phyloP scores from a whole-genome alignment of 2,888 invertebrate genomes.

The Belgica antarctica region DNA sequence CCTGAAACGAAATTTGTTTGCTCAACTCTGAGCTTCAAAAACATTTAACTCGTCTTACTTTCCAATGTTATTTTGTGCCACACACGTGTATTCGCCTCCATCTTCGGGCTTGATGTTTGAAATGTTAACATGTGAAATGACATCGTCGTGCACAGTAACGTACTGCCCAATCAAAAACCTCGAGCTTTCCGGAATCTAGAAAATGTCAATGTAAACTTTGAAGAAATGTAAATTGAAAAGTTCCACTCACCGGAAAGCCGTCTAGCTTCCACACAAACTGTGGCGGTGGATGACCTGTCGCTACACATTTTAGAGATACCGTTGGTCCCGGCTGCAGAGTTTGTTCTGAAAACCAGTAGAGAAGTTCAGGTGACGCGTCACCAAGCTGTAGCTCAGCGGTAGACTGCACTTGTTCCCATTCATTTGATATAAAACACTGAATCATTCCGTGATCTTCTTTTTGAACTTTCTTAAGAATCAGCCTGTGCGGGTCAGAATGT shows the following conservation, averaged over 20 bases:
- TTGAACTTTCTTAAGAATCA: slow-evolving; percentile 67
- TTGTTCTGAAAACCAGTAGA: slow-evolving; percentile 90
- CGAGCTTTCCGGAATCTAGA: slow-evolving; percentile 56
- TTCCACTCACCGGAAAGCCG: slow-evolving; percentile 74
- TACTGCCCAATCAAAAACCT: slow-evolving; percentile 89
- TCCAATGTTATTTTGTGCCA: slow-evolving; percentile 79
- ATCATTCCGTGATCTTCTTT: slow-evolving; percentile 87
- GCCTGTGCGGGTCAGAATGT: slow-evolving; percentile 55
- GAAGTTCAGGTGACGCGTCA: slow-evolving; percentile 83
- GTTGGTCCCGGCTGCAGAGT: slow-evolving; percentile 88
- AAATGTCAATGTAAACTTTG: not conserved
- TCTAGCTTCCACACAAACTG: slow-evolving; percentile 89
- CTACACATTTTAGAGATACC: slow-evolving; percentile 87
- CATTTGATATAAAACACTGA: slow-evolving; percentile 84
- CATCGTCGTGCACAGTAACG: slow-evolving; percentile 87
- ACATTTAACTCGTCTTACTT: slow-evolving; percentile 57
- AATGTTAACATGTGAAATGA: slow-evolving; percentile 89
- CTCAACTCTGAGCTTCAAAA: too few relatives aligned
- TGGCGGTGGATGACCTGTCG: slow-evolving; percentile 91
- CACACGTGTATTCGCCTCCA: slow-evolving; percentile 85
- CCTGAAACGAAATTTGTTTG: slow-evolving; percentile 49
- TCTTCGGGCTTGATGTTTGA: slow-evolving; percentile 84
- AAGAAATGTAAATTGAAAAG: not conserved
- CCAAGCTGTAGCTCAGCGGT: slow-evolving; percentile 77
- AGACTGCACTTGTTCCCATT: slow-evolving; percentile 81